phyloP scores from a whole-genome alignment of 2,888 invertebrate species.

The Priapulus caudatus region DNA sequence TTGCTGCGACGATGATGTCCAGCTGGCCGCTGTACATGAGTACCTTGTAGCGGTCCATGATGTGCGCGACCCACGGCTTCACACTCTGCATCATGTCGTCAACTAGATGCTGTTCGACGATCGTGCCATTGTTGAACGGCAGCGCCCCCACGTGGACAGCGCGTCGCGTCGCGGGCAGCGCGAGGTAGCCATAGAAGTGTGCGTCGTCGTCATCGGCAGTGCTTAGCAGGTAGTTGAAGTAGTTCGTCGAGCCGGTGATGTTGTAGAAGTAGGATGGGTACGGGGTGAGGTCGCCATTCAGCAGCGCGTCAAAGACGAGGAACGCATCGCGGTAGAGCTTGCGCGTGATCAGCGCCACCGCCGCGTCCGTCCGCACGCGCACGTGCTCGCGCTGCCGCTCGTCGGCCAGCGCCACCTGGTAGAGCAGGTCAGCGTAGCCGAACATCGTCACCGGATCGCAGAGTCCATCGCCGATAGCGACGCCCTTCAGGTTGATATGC shows the following conservation, averaged over 20 bases:
- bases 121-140: conserved; percentile 45
- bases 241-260: conserved; percentile 27
- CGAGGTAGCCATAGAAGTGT: conserved; percentile 26
- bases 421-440: conserved; percentile 39
- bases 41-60: conserved; percentile 43
- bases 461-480: conserved; percentile 35
- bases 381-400: conserved; percentile 29
- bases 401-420: conserved; percentile 34
- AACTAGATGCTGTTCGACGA: conserved; percentile 58
- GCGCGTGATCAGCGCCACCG: conserved; percentile 44
- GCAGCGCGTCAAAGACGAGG: conserved; percentile 37
- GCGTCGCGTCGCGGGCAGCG: conserved; percentile 45
- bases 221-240: neutral
- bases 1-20: conserved; percentile 80
- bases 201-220: neutral
- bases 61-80: conserved; percentile 41
- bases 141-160: conserved; percentile 73
- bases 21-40: conserved; percentile 79
- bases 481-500: conserved; percentile 30
- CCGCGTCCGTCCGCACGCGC: conserved; percentile 23
- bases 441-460: conserved; percentile 31
- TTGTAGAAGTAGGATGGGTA: conserved; percentile 32
- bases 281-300: conserved; percentile 32
- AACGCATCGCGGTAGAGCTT: conserved; percentile 57
- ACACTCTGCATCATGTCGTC: conserved; percentile 62